phyloP scores from a whole-genome alignment of 2,888 invertebrate species.

The Metallyticus violacea region DNA sequence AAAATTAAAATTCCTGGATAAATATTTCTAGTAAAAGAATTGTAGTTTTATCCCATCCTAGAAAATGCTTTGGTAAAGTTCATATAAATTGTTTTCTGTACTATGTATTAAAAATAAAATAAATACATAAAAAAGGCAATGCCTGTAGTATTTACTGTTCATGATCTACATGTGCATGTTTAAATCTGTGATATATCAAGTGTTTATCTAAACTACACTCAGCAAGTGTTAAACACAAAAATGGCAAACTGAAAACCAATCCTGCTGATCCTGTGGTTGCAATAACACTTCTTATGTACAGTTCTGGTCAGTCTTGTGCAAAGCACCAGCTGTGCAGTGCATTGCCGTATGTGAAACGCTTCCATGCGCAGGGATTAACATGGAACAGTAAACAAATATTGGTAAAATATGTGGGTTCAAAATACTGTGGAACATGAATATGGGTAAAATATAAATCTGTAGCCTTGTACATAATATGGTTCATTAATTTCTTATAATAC shows the following conservation, averaged over 20 bases:
- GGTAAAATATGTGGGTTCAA: background rate
- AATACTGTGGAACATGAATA: too few species aligned
- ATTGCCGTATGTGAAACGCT: background rate
- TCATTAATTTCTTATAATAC: too few species aligned
- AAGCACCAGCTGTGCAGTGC: background rate
- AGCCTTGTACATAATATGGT: background rate
- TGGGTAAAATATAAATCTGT: background rate
- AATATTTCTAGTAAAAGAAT: too few species aligned
- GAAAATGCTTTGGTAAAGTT: too few species aligned
- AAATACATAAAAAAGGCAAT: too few species aligned
- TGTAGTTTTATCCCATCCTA: too few species aligned
- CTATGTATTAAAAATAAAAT: too few species aligned
- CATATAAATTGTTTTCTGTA: too few species aligned
- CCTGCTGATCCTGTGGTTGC: background rate
- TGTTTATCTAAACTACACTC: background rate
- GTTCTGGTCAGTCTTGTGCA: background rate
- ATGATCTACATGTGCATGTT: too few species aligned
- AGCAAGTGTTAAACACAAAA: background rate
- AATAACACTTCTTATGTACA: background rate
- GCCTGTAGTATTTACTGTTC: background rate
- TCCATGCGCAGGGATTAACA: background rate
- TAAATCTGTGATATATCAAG: background rate
- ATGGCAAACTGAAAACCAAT: background rate
- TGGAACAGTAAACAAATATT: background rate
- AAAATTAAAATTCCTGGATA: too few species aligned